Evolutionary conservation across 1,140 invertebrate species (phyloP).

Genomic region (Brachionus calyciflorus): DNA sequence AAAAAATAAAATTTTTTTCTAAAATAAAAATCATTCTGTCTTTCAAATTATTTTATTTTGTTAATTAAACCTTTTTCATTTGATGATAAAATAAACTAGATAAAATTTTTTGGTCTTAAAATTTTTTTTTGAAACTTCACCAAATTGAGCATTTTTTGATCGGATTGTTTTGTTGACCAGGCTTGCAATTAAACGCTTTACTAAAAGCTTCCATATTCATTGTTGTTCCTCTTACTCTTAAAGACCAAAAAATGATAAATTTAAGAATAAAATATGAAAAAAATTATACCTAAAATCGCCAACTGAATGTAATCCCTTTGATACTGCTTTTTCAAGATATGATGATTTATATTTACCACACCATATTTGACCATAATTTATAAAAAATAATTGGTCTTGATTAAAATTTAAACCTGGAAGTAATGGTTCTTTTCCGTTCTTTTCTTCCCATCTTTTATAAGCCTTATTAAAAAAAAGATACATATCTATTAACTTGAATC

Average conservation of each 20-base stretch:
- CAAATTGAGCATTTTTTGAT: conserved; percentile 47
- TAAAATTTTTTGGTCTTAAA: background rate
- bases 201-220: conserved; percentile 57
- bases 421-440: conserved; percentile 53
- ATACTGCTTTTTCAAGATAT: conserved; percentile 59
- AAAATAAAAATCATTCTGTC: too few relatives aligned
- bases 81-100: background rate
- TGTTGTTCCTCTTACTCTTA: conserved; percentile 53
- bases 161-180: conserved; percentile 45
- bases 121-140: conserved; percentile 30
- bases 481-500: background rate
- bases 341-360: conserved; percentile 62
- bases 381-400: conserved; percentile 69
- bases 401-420: conserved; percentile 68
- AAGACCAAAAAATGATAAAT: background rate
- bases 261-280: background rate
- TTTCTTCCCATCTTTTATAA: conserved; percentile 58
- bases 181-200: conserved; percentile 57
- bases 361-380: conserved; percentile 70
- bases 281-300: conserved; percentile 58
- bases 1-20: conserved; percentile 15
- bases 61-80: too few relatives aligned
- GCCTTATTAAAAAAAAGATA: conserved; percentile 56
- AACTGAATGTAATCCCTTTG: conserved; percentile 61
- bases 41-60: background rate